These are phyloP conservation scores for Agriopis leucophaearia DNA, from an alignment of 2,888 invertebrate species.

Conservation along the genomic window DNA sequence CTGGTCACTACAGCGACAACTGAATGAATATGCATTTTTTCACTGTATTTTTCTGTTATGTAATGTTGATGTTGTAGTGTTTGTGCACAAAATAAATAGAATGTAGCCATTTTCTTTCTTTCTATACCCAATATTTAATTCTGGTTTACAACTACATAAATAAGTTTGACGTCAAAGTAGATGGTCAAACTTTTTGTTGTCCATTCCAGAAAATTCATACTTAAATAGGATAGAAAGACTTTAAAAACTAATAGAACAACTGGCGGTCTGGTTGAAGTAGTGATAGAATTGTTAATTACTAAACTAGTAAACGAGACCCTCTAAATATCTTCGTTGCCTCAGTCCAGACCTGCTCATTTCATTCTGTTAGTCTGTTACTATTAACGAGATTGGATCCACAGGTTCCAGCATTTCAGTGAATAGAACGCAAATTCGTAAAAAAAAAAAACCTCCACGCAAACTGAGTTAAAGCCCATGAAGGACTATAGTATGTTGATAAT, in stretches of 20 bases:
- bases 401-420: conserved; percentile 20
- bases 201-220: too few species aligned
- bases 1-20: too few species aligned
- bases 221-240: too few species aligned
- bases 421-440: conserved; percentile 19
- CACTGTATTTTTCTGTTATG: too few species aligned
- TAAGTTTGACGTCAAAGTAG: not conserved
- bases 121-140: not conserved
- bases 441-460: conserved; percentile 18
- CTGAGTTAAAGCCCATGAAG: conserved; percentile 1
- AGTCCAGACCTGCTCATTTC: conserved; percentile 24
- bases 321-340: conserved; percentile 5
- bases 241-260: too few species aligned
- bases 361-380: conserved; percentile 34
- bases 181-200: too few species aligned
- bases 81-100: too few species aligned
- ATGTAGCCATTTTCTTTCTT: too few species aligned
- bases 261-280: too few species aligned
- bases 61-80: too few species aligned
- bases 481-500: not conserved
- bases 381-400: conserved; percentile 56
- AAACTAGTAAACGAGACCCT: not conserved
- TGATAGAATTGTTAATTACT: not conserved
- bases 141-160: not conserved
- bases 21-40: too few species aligned